Percentiles rank a stretch among this genome's conserved stretches.
Evolutionary conservation across 2,888 invertebrate species (phyloP).

Genomic region (Oxystoma pomonae): DNA sequence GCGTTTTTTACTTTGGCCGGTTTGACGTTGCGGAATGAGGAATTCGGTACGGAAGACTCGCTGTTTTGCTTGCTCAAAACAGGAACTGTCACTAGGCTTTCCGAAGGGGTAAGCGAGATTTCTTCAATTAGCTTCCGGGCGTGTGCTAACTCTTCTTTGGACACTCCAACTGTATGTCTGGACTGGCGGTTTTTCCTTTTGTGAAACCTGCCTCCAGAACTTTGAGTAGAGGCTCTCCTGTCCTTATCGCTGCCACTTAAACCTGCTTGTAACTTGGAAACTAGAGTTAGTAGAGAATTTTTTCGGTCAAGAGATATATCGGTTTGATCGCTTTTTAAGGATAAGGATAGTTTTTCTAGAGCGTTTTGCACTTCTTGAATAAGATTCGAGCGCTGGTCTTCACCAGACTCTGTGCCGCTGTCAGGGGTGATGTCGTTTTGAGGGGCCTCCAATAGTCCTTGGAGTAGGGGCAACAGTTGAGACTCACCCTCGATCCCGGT

Average conservation of each 20-base stretch:
- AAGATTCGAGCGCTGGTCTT: conserved; percentile 58
- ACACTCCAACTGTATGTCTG: conserved; percentile 81
- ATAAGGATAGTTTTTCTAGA: conserved; percentile 42
- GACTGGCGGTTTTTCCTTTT: conserved; percentile 57
- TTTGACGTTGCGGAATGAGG: conserved; percentile 30
- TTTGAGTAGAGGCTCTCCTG: conserved; percentile 36
- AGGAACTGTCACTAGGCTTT: conserved; percentile 18
- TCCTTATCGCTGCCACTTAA: conserved; percentile 28
- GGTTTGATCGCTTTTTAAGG: conserved; percentile 46
- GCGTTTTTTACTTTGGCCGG: conserved; percentile 40
- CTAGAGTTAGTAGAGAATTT: conserved; percentile 68
- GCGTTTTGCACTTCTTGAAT: conserved; percentile 52
- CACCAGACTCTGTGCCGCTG: conserved; percentile 66
- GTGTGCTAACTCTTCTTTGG: conserved; percentile 73
- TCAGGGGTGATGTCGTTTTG: conserved; percentile 51
- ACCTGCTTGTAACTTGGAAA: conserved; percentile 63
- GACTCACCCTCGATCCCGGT: conserved; percentile 67
- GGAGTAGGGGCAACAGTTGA: conserved; percentile 64
- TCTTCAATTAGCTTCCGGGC: conserved; percentile 74
- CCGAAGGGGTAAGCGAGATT: conserved; percentile 45
- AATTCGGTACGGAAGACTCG: conserved; percentile 43
- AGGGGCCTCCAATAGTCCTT: conserved; percentile 57
- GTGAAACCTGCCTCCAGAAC: conserved; percentile 47
- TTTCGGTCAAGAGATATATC: conserved; percentile 64
- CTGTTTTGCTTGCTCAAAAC: conserved; percentile 50